Conservation (phyloP, 2,797 vertebrate genomes). For the Remorina albescens region DNA sequence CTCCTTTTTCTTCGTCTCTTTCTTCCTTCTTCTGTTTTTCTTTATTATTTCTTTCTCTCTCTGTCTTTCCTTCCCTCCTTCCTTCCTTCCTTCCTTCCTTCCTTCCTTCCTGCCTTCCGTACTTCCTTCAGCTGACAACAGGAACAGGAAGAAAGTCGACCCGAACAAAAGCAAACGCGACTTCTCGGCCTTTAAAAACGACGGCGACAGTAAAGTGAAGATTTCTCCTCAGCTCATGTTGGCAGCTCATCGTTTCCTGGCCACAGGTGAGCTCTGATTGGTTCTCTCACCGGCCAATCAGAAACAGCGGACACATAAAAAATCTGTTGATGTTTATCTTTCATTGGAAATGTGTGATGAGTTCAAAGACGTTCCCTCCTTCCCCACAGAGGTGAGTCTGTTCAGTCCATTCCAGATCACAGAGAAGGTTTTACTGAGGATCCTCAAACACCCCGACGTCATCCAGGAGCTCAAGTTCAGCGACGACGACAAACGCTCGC, state of each 20-base stretch:
- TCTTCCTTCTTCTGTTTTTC: neutral
- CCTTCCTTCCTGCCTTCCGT: neutral
- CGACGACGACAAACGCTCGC: slow-evolving; percentile 86
- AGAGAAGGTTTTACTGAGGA: slow-evolving; percentile 92
- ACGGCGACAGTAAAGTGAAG: slow-evolving; percentile 92
- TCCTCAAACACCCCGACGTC: slow-evolving; percentile 94
- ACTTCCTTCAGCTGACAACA: slow-evolving; percentile 97
- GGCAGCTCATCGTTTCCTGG: slow-evolving; percentile 93
- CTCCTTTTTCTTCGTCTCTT: neutral
- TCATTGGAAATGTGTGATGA: too few relatives aligned
- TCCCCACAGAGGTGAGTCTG: slow-evolving; percentile 89
- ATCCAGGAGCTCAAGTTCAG: slow-evolving; percentile 94
- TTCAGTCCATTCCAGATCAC: slow-evolving; percentile 90
- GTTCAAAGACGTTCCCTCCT: too few relatives aligned
- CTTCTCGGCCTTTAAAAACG: slow-evolving; percentile 95
- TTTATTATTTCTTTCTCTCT: neutral
- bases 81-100: too few relatives aligned
- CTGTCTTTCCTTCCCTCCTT: too few relatives aligned
- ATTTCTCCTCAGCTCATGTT: slow-evolving; percentile 94
- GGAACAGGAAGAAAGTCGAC: slow-evolving; percentile 90
- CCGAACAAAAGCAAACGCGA: slow-evolving; percentile 90
- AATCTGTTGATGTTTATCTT: neutral
- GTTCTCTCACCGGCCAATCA: too few relatives aligned
- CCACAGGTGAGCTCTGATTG: slow-evolving; percentile 87
- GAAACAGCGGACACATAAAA: neutral